Conservation (phyloP, 2,888 invertebrate genomes). For the Erebia aethiops region DNA sequence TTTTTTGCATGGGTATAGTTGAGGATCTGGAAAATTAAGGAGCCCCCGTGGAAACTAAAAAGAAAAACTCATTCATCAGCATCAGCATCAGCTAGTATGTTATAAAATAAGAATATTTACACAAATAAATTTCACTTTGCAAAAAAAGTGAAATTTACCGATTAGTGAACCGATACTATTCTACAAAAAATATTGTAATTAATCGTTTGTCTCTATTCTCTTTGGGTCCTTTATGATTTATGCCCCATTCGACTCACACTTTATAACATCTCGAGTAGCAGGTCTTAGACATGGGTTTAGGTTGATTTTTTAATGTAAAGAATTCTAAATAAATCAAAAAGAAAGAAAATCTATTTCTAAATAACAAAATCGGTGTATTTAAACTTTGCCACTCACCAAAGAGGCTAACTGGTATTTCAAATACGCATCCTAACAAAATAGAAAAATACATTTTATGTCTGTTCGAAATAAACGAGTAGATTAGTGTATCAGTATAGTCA, state of each 20-base stretch:
- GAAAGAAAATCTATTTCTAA: constrained; percentile 55
- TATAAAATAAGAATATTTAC: too few species aligned
- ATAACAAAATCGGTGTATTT: constrained; percentile 47
- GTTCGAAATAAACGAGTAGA: constrained; percentile 7
- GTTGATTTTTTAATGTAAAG: constrained; percentile 9
- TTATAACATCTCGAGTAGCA: not conserved
- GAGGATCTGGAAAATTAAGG: too few species aligned
- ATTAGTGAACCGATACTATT: too few species aligned
- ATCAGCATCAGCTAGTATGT: too few species aligned
- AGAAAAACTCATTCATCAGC: too few species aligned
- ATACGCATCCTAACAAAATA: constrained; percentile 79
- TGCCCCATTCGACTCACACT: not conserved
- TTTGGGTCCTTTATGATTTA: not conserved
- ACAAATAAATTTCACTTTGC: too few species aligned
- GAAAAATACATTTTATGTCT: constrained; percentile 63
- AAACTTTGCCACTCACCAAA: constrained; percentile 77
- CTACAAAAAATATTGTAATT: too few species aligned
- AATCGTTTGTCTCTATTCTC: too few species aligned
- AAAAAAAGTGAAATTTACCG: too few species aligned
- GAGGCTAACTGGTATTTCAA: constrained; percentile 81
- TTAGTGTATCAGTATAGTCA: not conserved
- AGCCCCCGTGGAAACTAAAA: too few species aligned
- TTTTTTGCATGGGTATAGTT: too few species aligned
- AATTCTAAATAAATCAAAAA: constrained; percentile 44
- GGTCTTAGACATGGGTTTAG: not conserved